phyloP scores from a whole-genome alignment of 2,888 invertebrate genomes.

The Trissonchulus sp. region DNA sequence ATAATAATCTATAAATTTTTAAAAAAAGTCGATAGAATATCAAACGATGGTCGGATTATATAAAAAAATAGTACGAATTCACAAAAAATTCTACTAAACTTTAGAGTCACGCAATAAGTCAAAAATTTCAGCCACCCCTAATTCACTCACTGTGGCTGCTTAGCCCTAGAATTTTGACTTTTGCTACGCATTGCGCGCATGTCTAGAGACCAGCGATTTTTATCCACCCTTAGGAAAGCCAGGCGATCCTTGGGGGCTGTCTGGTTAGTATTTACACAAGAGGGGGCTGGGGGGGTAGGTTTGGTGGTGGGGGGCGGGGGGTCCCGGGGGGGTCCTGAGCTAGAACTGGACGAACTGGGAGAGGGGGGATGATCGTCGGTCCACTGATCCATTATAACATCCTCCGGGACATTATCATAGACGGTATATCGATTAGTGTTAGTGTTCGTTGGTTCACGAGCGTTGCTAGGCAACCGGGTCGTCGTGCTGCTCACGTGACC shows the following conservation, averaged over 20 bases:
- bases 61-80: no score
- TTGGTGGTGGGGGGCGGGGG: background rate
- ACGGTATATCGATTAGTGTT: background rate
- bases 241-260: background rate
- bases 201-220: background rate
- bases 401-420: background rate
- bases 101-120: no score
- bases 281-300: background rate
- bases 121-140: no score
- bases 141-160: no score
- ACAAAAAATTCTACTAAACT: no score
- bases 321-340: background rate
- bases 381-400: background rate
- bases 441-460: background rate
- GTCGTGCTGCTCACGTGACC: no score
- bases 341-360: background rate
- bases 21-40: no score
- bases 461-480: background rate
- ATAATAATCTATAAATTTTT: no score
- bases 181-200: background rate
- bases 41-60: no score
- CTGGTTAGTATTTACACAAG: no score
- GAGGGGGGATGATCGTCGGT: background rate
- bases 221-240: background rate
- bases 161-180: constrained; percentile 4